Percentiles rank a stretch among this genome's conserved stretches.
Evolutionary conservation across 2,888 invertebrate species (phyloP).

Genomic region (Mechanitis mazaeus): DNA sequence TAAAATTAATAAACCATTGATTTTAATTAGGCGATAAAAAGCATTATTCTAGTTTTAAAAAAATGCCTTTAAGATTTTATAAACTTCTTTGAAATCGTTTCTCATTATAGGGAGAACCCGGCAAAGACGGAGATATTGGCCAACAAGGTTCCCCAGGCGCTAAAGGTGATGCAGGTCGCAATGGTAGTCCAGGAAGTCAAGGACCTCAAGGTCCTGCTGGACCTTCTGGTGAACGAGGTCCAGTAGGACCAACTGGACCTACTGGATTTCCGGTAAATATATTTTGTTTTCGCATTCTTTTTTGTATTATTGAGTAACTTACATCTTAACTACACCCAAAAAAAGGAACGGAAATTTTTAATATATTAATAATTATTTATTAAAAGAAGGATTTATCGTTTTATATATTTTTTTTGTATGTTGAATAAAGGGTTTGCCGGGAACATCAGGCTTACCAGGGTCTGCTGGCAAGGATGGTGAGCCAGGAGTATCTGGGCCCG

Average conservation of each 20-base stretch:
- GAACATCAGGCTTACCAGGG: slow-evolving; percentile 83
- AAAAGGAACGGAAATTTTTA: no score
- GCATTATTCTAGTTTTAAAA: no score
- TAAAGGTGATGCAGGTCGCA: slow-evolving; percentile 86
- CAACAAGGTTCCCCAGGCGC: slow-evolving; percentile 85
- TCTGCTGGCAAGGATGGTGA: slow-evolving; percentile 89
- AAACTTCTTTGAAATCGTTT: not conserved
- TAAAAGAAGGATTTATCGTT: no score
- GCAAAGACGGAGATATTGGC: slow-evolving; percentile 88
- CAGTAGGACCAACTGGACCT: slow-evolving; percentile 84
- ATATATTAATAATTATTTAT: no score
- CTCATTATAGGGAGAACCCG: slow-evolving; percentile 81
- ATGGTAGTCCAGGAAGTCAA: slow-evolving; percentile 84
- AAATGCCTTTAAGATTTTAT: no score
- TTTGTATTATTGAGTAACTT: not conserved
- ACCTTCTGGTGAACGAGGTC: slow-evolving; percentile 85
- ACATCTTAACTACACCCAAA: not conserved
- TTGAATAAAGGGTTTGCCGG: slow-evolving; percentile 80
- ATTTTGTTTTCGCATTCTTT: not conserved
- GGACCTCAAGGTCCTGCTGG: slow-evolving; percentile 85
- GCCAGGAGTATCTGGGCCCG: slow-evolving; percentile 81
- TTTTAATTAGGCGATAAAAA: no score
- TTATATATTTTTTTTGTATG: slow-evolving; percentile 4
- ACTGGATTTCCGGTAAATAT: slow-evolving; percentile 85
- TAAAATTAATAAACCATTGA: not conserved